Evolutionary conservation across 2,888 invertebrate genomes (phyloP).

Genomic region (Lasioglossum vierecki): DNA sequence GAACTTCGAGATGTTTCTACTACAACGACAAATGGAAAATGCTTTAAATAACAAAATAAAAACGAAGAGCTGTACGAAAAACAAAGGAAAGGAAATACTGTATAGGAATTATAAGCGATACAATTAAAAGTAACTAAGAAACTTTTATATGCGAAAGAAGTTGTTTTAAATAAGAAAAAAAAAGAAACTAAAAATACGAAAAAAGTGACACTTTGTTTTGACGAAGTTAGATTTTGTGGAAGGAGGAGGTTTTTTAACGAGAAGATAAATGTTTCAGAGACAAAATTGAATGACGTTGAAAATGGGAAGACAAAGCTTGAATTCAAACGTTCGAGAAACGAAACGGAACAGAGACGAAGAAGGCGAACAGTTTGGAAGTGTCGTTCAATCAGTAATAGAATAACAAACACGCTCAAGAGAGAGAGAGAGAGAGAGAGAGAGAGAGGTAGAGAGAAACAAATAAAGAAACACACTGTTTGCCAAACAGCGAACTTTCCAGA

Average conservation of each 20-base stretch:
- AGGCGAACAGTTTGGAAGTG: not conserved
- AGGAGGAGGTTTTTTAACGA: not conserved
- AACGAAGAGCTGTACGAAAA: not conserved
- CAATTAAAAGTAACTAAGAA: slow-evolving; percentile 28
- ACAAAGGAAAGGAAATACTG: not conserved
- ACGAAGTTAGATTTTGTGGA: not conserved
- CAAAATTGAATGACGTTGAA: not conserved
- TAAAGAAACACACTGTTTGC: slow-evolving; percentile 27
- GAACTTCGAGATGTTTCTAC: slow-evolving; percentile 6
- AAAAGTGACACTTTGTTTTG: not conserved
- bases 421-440: not conserved
- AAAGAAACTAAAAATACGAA: not conserved
- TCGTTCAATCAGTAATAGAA: not conserved
- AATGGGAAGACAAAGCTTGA: not conserved
- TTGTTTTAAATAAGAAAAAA: slow-evolving; percentile 25
- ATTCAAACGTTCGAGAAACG: not conserved
- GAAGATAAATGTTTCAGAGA: not conserved
- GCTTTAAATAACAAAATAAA: slow-evolving; percentile 22
- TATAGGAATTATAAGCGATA: slow-evolving; percentile 43
- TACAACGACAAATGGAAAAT: slow-evolving; percentile 21
- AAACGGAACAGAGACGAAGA: not conserved
- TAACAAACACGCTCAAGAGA: not conserved
- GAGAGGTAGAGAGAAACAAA: not conserved
- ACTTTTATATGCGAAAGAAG: slow-evolving; percentile 39
- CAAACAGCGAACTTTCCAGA: slow-evolving; percentile 46